Base-by-base conservation (phyloP, 2,113 vertebrate genomes). In the Orycteropus afer region DNA sequence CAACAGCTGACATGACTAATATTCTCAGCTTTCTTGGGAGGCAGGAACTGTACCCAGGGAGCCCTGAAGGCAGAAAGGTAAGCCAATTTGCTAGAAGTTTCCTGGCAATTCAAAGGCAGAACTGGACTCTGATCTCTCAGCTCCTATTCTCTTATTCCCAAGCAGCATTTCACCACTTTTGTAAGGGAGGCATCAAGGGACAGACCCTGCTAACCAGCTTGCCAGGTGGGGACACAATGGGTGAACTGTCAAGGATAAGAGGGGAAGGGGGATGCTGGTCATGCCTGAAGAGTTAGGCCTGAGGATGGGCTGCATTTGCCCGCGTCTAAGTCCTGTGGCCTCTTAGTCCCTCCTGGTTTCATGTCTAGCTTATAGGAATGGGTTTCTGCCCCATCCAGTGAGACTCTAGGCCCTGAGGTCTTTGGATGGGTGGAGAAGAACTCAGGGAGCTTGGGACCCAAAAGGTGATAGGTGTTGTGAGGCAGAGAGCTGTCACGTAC, bases 1-100 rank as follows among this genome's bases (percentile, higher is more conserved):
- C 22, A 20, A 2, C 1, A 0, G 37, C 13, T 13, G 23, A 59
- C 12, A 0, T 6, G 1, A 29, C 49, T 63, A 27, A 1, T 42
- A 71, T 51, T 42, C 63, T 81, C 65, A 42, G 34, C 20, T 3
- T 7, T 23, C 57, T 63, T 59, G 53, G n/a, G 37, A 34, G 79
- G 10, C 2, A 37, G 40, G 67, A 65, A 77, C 0, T 22, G 1
- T 2, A 9, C n/a, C 18, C 63, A 14, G 57, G 18, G 42, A 67
- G 4, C 11, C 25, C 69, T 14, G 37, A 22, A 78, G 0, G 1
- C 29, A 23, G 57, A 27, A 11, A 27, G 45, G 15, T 20, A 25
- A 40, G 13, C 18, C 32, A 53, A 37, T 22, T 76, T 37, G n/a
- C 20, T 34, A 14, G 42, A n/a, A 37, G 13, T 55, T 12, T 2